Evolutionary conservation across 2,888 invertebrate species (phyloP), one percentile per base, ranked within the genome.

Genomic region (Neuroscelio doddi): DNA sequence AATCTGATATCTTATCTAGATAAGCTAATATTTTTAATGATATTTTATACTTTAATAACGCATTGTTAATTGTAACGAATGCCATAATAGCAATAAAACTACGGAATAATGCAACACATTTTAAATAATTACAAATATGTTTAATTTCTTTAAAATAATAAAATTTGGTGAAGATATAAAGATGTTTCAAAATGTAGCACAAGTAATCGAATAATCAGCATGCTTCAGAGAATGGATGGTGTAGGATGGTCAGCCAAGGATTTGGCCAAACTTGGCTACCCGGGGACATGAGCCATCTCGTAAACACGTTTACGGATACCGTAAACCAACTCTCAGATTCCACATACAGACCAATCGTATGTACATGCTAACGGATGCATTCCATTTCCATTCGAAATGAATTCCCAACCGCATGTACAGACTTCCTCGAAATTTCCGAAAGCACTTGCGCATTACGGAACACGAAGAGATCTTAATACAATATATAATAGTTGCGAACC

Each of bases 351-450:
- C 47, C 61, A 44, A 55, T 51, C 50, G 63, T 67, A 46, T 38
- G 44, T 46, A 49, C 61, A 58, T 50, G 45, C 58, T 30, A 51
- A 52, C 57, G 53, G 41, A 51, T 64, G 68, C 65, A 70, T 72
- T 69, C 70, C 65, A 73, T 75, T 74, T 74, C 72, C 76, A 74
- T 73, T 69, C 47, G 66, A 66, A 73, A 73, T 69, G 72, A 73
- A 69, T 72, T 57, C 32, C 52, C 50, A 38, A 62, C 57, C 47
- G 59, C 63, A 53, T 56, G 51, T 52, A 59, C 61, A 38, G 59
- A 46, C 53, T 69, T 67, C 51, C 62, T 68, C 53, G 57, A 73
- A 70, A 71, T 70, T 70, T 61, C 56, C 66, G 64, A 70, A 65
- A 63, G 52, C 59, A 41, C 50, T 64, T 47, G 34, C 46, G 45